Evolutionary conservation across 2,797 vertebrate genomes (phyloP).

Genomic region (Graptemys geographica): DNA sequence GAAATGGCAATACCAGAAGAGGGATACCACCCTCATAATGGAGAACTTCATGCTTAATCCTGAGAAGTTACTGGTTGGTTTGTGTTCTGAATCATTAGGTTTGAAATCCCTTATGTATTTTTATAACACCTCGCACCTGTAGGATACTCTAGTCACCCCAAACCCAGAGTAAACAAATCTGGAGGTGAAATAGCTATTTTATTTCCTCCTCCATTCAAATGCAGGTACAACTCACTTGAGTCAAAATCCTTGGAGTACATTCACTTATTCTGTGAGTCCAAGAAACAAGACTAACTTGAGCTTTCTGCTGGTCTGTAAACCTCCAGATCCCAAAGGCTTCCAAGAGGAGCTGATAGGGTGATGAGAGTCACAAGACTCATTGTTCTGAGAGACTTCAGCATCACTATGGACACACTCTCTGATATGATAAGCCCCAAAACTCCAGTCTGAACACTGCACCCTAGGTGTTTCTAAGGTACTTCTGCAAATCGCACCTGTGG

Average conservation of each 20-base stretch:
- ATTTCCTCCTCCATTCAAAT: too few species aligned
- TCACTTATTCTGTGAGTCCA: neutral
- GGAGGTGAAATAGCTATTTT: neutral
- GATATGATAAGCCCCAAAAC: neutral
- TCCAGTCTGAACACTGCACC: neutral
- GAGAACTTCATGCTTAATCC: neutral
- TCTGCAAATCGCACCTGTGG: neutral
- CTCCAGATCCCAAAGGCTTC: neutral
- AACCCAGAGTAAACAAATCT: neutral
- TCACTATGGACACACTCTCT: neutral
- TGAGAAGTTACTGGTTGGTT: neutral
- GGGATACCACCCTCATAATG: neutral
- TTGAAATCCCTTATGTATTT: neutral
- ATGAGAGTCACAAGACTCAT: neutral
- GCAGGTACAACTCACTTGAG: too few species aligned
- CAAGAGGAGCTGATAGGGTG: neutral
- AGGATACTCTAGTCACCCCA: neutral
- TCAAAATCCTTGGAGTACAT: too few species aligned
- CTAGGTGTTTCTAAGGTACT: neutral
- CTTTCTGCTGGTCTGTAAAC: neutral
- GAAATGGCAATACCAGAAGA: neutral
- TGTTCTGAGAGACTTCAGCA: neutral
- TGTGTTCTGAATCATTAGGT: neutral
- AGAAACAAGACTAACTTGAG: neutral
- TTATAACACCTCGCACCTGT: neutral